Percentiles rank a stretch among this genome's conserved stretches.
Evolutionary conservation across 2,888 invertebrate genomes (phyloP).

Genomic region (Cyclophora punctaria): DNA sequence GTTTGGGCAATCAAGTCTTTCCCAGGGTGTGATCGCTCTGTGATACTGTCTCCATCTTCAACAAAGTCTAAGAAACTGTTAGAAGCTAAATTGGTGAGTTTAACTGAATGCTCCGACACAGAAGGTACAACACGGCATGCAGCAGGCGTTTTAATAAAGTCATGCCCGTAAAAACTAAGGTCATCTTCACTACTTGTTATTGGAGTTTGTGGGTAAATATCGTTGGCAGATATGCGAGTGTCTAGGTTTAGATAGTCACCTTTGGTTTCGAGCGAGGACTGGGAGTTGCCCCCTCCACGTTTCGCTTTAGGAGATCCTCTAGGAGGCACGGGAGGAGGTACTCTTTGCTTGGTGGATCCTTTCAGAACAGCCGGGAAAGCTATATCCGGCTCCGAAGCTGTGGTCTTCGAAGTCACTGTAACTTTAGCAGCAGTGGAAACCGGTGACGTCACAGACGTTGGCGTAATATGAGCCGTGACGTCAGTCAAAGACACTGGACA

Average conservation of each 20-base stretch:
- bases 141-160: constrained; percentile 54
- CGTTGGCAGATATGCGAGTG: constrained; percentile 43
- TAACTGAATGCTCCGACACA: constrained; percentile 55
- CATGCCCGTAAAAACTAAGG: constrained; percentile 65
- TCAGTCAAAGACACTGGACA: constrained; percentile 70
- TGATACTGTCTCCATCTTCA: constrained; percentile 57
- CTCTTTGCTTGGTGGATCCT: constrained; percentile 82
- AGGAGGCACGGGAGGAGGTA: constrained; percentile 92
- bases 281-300: constrained; percentile 64
- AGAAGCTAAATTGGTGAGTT: constrained; percentile 51
- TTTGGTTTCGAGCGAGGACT: constrained; percentile 61
- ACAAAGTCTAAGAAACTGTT: constrained; percentile 56
- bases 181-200: constrained; percentile 65
- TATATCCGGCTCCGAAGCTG: constrained; percentile 64
- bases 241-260: constrained; percentile 59
- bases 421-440: constrained; percentile 56
- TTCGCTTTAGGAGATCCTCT: constrained; percentile 84
- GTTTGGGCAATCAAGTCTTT: constrained; percentile 57
- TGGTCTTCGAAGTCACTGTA: constrained; percentile 39
- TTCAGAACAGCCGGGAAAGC: constrained; percentile 85
- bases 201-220: constrained; percentile 55
- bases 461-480: constrained; percentile 70
- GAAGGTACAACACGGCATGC: constrained; percentile 55
- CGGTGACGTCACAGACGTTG: constrained; percentile 65
- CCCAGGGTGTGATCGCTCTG: constrained; percentile 45